Base-by-base conservation (phyloP, 2,888 invertebrate genomes). In the Clusia tigrina region DNA sequence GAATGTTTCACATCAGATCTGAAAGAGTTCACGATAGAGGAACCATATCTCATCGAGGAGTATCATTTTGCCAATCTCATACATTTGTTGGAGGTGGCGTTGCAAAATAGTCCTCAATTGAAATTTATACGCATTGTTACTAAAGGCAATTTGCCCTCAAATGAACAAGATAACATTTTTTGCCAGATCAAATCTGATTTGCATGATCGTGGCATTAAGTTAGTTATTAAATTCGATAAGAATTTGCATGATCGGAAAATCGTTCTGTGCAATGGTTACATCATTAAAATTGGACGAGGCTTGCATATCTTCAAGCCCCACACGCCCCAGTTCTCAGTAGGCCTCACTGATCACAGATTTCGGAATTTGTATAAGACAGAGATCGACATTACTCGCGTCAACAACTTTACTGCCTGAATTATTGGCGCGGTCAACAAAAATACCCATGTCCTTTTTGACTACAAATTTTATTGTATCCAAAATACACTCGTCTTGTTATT, bases 201-300 rank as follows among this genome's bases (percentile, higher is more conserved):
- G 56, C 69, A 77, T 1, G 86, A 85, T 57, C 86, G 89, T 64
- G 85, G 86, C 38, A 85, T 95, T 2, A 79, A 84, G 1, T 83
- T 96, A 1, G 79, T 82, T 25, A 81, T 93, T 0, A 85, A 88
- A 55, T 94, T 86, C 82, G 92, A 92, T 0, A 86, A 88, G 2
- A 90, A 91, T 0, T 84, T 96, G 54, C 96, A 96, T 80, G 96
- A 96, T 81, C 87, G 96, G 66, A 93, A 95, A 86, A 93, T 96
- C 66, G 88, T 88, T 95, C 85, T 96, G 68, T 91, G 92, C 84
- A 94, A 91, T 70, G 96, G 96, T 0, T 96, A 94, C 92, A 89
- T 95, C 25, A 90, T 96, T 58, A 95, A 96, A 87, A 94, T 96
- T 68, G 96, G 96, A 3, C 86, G 96, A 74, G 96, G 96, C 0